Evolutionary conservation across 2,888 invertebrate species (phyloP).

Genomic region (Eupithecia exiguata): DNA sequence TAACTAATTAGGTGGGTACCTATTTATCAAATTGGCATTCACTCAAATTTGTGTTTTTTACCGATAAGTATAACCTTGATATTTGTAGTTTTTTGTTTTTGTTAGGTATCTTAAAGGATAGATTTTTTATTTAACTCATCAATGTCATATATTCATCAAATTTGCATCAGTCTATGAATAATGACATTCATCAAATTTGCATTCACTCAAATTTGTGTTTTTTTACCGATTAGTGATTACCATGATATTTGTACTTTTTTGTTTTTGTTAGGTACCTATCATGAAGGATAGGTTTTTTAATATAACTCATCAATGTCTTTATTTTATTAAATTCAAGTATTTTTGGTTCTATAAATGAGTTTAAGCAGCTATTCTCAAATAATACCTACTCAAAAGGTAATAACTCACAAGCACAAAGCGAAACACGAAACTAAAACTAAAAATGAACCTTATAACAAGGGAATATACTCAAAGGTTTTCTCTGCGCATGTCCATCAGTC

Average conservation of each 20-base stretch:
- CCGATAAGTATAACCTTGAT: no score
- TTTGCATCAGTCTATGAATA: no score
- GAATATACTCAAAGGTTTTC: constrained; percentile 9
- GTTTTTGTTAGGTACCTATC: no score
- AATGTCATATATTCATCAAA: no score
- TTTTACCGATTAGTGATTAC: background rate
- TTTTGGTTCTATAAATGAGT: background rate
- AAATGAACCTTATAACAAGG: constrained; percentile 5
- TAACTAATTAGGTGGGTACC: background rate
- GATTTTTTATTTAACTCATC: no score
- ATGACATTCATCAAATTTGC: no score
- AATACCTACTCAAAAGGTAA: background rate
- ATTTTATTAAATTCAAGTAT: background rate
- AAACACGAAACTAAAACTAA: background rate
- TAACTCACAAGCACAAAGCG: background rate
- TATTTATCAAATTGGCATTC: no score
- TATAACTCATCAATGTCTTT: no score
- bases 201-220: background rate
- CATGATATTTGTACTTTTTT: no score
- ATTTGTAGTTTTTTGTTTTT: no score
- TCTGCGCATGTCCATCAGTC: constrained; percentile 24
- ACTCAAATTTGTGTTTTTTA: background rate
- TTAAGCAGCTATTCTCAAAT: background rate
- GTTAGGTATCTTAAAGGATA: no score
- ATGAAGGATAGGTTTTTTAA: no score